phyloP scores from a whole-genome alignment of 2,888 invertebrate genomes.

The Eurois occulta region DNA sequence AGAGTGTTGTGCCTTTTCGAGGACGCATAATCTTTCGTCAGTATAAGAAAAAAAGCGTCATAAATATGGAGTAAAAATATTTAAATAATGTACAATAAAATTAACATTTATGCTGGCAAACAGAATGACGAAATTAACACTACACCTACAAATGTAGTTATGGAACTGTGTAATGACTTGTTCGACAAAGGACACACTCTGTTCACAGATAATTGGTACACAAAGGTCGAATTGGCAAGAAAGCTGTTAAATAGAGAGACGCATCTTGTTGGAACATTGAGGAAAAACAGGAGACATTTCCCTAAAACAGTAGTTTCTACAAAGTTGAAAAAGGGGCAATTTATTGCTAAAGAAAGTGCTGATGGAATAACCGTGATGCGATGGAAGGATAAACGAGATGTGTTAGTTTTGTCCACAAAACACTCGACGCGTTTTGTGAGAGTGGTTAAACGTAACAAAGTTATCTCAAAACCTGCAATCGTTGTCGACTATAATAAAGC shows the following conservation, averaged over 20 bases:
- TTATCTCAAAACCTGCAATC: constrained; percentile 6
- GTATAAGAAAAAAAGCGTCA: constrained; percentile 63
- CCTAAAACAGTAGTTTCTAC: constrained; percentile 23
- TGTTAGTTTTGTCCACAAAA: constrained; percentile 6
- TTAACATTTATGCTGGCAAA: constrained; percentile 45
- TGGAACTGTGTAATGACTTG: constrained; percentile 18
- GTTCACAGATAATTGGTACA: too few species aligned
- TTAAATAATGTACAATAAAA: constrained; percentile 66
- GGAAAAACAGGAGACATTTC: constrained; percentile 21
- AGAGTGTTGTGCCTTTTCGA: constrained; percentile 15
- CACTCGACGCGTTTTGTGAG: constrained; percentile 5
- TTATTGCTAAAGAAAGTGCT: constrained; percentile 6
- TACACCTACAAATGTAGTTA: constrained; percentile 16
- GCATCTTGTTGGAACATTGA: constrained; percentile 25
- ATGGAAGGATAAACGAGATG: constrained; percentile 11
- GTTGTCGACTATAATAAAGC: constrained; percentile 4
- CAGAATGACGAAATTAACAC: constrained; percentile 17
- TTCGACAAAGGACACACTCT: too few species aligned
- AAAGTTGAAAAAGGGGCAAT: constrained; percentile 32
- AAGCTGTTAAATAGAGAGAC: too few species aligned
- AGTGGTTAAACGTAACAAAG: background rate
- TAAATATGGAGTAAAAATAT: constrained; percentile 60
- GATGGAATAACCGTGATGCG: constrained; percentile 17
- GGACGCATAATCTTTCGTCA: constrained; percentile 14
- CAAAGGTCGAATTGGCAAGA: too few species aligned